Evolutionary conservation across 2,797 vertebrate genomes (phyloP).

Genomic region (Hypotaenidia okinawae): DNA sequence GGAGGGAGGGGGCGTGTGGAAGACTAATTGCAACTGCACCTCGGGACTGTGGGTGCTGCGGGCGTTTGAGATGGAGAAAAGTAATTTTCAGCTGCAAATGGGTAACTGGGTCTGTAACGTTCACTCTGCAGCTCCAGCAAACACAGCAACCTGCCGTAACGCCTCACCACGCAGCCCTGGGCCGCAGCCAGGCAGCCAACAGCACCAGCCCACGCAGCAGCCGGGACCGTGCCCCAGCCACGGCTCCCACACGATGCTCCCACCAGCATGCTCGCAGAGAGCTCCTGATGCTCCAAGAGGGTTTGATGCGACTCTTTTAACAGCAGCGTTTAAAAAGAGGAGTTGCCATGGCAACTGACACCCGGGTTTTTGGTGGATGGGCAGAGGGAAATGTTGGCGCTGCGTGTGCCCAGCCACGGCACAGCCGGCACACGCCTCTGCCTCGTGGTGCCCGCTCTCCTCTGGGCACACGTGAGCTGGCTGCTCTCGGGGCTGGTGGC

Average conservation of each 20-base stretch:
- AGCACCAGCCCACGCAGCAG: background rate
- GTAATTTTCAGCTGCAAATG: conserved; percentile 29
- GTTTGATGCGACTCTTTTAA: conserved; percentile 22
- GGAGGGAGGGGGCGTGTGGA: background rate
- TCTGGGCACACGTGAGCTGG: rapidly evolving
- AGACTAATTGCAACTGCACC: background rate
- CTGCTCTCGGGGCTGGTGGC: rapidly evolving
- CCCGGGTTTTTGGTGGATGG: background rate
- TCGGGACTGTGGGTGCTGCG: background rate
- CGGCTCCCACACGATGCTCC: rapidly evolving
- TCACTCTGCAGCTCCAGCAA: background rate
- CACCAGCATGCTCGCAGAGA: background rate
- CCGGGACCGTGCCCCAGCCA: background rate
- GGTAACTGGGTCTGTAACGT: background rate
- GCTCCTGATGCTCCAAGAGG: background rate
- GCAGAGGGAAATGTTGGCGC: background rate
- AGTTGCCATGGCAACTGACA: conserved; percentile 64
- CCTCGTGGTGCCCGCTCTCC: background rate
- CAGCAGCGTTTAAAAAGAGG: conserved; percentile 47
- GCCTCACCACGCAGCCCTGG: rapidly evolving
- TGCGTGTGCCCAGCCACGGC: background rate
- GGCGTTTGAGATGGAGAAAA: background rate
- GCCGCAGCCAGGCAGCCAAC: background rate
- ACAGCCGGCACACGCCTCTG: rapidly evolving
- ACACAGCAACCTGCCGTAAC: background rate